Percentiles rank a stretch among this genome's conserved stretches.
Conservation (phyloP, 2,888 invertebrate genomes). For the Omphaloscelis lunosa region DNA sequence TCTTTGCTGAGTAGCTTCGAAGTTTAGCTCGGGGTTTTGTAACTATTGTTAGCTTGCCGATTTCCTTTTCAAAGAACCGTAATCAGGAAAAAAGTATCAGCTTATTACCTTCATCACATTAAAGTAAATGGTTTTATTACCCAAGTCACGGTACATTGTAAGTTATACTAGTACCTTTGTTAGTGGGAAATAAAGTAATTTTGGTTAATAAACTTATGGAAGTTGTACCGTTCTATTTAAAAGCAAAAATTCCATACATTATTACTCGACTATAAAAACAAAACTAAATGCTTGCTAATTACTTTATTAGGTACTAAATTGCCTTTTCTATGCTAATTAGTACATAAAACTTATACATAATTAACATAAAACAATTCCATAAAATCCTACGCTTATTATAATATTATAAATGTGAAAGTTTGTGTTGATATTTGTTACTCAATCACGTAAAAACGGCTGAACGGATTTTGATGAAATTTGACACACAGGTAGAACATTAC, state of each 20-base stretch:
- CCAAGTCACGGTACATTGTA: too few species aligned
- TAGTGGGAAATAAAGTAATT: background rate
- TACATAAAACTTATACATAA: background rate
- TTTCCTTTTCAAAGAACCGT: too few species aligned
- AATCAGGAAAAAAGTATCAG: too few species aligned
- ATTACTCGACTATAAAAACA: background rate
- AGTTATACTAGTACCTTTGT: too few species aligned
- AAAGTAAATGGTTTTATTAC: too few species aligned
- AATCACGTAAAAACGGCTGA: background rate
- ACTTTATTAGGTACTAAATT: conserved; percentile 10
- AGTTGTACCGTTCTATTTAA: background rate
- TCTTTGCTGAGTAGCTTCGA: too few species aligned
- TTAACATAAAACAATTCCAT: background rate
- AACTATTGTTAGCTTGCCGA: too few species aligned
- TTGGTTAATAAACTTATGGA: background rate
- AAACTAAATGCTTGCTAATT: background rate
- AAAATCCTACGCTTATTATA: background rate
- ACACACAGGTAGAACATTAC: background rate
- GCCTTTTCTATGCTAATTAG: background rate
- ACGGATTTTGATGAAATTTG: background rate
- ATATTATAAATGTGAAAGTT: background rate
- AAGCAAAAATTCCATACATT: background rate
- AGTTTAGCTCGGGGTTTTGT: too few species aligned
- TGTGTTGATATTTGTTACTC: background rate
- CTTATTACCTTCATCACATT: too few species aligned